Conservation (phyloP, 2,888 invertebrate species). For the Rotaria socialis region DNA sequence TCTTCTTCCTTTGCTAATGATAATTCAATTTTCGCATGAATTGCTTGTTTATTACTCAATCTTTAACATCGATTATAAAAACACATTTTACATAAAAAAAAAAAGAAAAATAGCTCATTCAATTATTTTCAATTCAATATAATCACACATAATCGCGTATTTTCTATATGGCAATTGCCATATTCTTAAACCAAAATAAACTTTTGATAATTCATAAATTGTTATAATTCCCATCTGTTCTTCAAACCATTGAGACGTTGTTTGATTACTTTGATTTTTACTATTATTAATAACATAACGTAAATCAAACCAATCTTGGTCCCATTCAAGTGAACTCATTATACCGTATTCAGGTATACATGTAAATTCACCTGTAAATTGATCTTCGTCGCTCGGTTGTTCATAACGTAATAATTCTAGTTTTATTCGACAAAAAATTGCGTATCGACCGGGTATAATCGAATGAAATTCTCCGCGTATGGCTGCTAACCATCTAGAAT, state of each 20-base stretch:
- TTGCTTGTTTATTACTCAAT: neutral
- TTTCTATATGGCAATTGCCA: slow-evolving; percentile 28
- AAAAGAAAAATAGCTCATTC: neutral
- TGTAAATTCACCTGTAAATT: slow-evolving; percentile 28
- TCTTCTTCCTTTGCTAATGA: too few relatives aligned
- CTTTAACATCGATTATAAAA: neutral
- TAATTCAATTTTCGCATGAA: too few relatives aligned
- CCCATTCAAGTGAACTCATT: neutral
- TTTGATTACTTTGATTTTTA: neutral
- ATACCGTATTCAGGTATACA: slow-evolving; percentile 24
- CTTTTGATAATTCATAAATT: slow-evolving; percentile 24
- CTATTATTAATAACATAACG: slow-evolving; percentile 6
- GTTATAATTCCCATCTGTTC: neutral
- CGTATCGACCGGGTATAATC: slow-evolving; percentile 1
- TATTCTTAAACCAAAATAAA: slow-evolving; percentile 24
- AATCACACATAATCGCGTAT: slow-evolving; percentile 1
- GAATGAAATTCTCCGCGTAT: neutral
- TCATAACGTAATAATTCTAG: slow-evolving; percentile 2
- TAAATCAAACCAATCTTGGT: slow-evolving; percentile 33
- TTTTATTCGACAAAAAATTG: slow-evolving; percentile 17
- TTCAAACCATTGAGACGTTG: slow-evolving; percentile 8
- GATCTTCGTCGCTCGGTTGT: neutral
- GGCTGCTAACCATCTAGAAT: slow-evolving; percentile 1
- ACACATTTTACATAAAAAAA: neutral
- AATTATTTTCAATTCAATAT: slow-evolving; percentile 30